Conservation (phyloP, 2,113 vertebrate genomes). For the Helogale parvula region DNA sequence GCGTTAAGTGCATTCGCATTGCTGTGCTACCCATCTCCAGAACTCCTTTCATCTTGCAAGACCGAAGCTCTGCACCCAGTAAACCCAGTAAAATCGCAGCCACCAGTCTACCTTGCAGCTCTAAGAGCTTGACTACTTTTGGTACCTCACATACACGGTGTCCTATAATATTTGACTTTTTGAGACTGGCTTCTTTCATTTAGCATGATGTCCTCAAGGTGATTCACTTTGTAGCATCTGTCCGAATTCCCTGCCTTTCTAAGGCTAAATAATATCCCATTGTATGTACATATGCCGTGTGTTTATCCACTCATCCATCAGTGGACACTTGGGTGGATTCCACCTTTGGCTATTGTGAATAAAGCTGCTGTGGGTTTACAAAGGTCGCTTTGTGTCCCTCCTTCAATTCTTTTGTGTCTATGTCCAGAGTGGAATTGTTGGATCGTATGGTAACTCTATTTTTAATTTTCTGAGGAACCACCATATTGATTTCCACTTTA, state of each 20-base stretch:
- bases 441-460: not conserved
- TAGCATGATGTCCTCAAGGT: not conserved
- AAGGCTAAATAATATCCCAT: not conserved
- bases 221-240: not conserved
- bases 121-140: not conserved
- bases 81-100: not conserved
- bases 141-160: not conserved
- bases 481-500: not conserved
- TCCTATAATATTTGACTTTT: not conserved
- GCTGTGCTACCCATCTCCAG: not conserved
- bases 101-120: not conserved
- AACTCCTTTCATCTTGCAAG: not conserved
- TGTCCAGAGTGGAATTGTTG: not conserved
- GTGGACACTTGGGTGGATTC: not conserved
- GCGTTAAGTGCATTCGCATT: not conserved
- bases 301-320: not conserved
- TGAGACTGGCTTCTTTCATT: not conserved
- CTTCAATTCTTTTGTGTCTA: not conserved
- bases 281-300: not conserved
- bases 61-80: not conserved
- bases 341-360: not conserved
- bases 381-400: not conserved
- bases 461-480: not conserved
- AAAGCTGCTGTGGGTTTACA: not conserved
- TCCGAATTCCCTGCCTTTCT: not conserved